These are phyloP conservation scores for Nemotelus pantherinus DNA, from an alignment of 2,888 invertebrate species.

Conservation along the genomic window DNA sequence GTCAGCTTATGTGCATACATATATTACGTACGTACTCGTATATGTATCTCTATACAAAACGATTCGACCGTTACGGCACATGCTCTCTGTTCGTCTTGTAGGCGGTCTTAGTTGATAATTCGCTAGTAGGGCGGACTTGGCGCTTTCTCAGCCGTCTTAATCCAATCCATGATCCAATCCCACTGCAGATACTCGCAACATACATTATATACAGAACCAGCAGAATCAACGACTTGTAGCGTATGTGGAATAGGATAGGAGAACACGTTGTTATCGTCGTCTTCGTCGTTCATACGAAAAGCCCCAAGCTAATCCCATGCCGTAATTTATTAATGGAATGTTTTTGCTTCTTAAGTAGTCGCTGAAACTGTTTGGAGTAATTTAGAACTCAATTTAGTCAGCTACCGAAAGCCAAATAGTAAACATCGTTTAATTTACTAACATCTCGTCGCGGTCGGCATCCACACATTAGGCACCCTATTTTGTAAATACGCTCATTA, in stretches of 20 bases:
- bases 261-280: conserved; percentile 11
- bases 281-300: background rate
- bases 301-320: background rate
- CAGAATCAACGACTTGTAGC: too few species aligned
- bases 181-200: conserved; percentile 7
- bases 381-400: conserved; percentile 47
- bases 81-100: too few species aligned
- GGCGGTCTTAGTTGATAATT: too few species aligned
- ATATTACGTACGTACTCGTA: too few species aligned
- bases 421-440: conserved; percentile 48
- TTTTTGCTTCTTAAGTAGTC: conserved; percentile 44
- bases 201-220: background rate
- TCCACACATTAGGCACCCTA: conserved; percentile 31
- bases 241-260: background rate
- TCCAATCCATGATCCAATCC: conserved; percentile 6
- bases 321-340: conserved; percentile 37
- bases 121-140: too few species aligned
- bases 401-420: conserved; percentile 52
- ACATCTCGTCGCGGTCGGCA: conserved; percentile 34
- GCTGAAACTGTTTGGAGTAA: conserved; percentile 42
- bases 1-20: too few species aligned
- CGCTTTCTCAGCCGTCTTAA: background rate
- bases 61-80: too few species aligned
- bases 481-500: conserved; percentile 35
- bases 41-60: too few species aligned